Evolutionary conservation across 2,113 vertebrate genomes (phyloP).

Genomic region (Chunga burmeisteri): DNA sequence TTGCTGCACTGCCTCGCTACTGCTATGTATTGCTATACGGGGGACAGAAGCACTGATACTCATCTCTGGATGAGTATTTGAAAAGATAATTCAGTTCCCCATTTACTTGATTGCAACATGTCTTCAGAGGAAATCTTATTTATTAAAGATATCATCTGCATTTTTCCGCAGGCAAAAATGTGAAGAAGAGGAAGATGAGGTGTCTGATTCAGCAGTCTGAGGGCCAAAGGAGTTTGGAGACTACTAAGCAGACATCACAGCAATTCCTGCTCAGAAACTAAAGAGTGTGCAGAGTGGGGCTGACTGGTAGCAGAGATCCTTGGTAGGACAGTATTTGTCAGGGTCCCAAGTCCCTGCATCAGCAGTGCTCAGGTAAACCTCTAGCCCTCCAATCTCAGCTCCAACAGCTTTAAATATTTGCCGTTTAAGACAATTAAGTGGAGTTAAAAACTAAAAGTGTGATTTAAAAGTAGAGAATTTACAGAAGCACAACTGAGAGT

Average conservation of each 20-base stretch:
- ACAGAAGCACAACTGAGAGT: neutral
- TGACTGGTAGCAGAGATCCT: neutral
- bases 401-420: neutral
- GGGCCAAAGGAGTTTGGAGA: neutral
- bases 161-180: neutral
- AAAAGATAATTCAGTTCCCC: neutral
- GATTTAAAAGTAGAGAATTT: neutral
- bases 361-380: neutral
- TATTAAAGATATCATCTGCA: neutral
- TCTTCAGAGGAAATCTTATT: neutral
- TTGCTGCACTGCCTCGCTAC: neutral
- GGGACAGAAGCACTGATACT: neutral
- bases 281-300: neutral
- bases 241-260: neutral
- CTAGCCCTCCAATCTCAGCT: neutral
- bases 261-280: neutral
- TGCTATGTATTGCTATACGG: accelerated
- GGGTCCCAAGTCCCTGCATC: neutral
- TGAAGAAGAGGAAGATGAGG: neutral
- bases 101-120: neutral
- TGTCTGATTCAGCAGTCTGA: neutral
- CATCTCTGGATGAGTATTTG: neutral
- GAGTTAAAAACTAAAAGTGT: neutral
- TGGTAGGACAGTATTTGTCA: neutral
- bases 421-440: neutral